phyloP scores from a whole-genome alignment of 1,140 invertebrate species.

The Aleiodes sp. region DNA sequence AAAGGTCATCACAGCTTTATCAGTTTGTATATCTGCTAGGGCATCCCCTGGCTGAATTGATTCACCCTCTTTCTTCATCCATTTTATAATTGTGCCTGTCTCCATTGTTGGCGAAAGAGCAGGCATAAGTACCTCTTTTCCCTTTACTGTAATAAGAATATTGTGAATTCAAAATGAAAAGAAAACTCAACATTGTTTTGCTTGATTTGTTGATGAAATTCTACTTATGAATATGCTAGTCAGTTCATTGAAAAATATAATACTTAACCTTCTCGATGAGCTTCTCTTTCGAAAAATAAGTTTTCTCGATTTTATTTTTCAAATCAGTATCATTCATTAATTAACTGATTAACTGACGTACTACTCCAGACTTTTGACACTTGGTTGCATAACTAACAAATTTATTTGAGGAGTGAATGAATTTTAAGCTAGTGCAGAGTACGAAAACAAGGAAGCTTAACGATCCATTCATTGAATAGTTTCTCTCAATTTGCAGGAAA shows the following conservation, averaged over 20 bases:
- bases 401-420: background rate
- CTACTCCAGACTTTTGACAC: background rate
- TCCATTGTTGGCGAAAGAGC: slow-evolving; percentile 99
- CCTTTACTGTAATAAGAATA: slow-evolving; percentile 50
- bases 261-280: background rate
- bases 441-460: no score
- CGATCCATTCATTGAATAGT: no score
- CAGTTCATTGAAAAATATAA: background rate
- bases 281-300: slow-evolving; percentile 8
- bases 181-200: background rate
- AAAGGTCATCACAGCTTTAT: slow-evolving; percentile 99
- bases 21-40: slow-evolving; percentile 98
- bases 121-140: slow-evolving; percentile 73
- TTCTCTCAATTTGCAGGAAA: no score
- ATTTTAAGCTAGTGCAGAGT: background rate
- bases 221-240: background rate
- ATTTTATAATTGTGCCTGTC: slow-evolving; percentile 93
- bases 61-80: slow-evolving; percentile 97
- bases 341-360: background rate
- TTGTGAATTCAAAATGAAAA: slow-evolving; percentile 4
- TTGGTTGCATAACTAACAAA: slow-evolving; percentile 50
- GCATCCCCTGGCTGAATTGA: slow-evolving; percentile 81
- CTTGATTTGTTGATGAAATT: background rate
- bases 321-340: no score
- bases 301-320: slow-evolving; percentile 1